Evolutionary conservation across 2,797 vertebrate species (phyloP), one percentile per base, ranked within the genome.

Genomic region (Triplophysa bombifrons): DNA sequence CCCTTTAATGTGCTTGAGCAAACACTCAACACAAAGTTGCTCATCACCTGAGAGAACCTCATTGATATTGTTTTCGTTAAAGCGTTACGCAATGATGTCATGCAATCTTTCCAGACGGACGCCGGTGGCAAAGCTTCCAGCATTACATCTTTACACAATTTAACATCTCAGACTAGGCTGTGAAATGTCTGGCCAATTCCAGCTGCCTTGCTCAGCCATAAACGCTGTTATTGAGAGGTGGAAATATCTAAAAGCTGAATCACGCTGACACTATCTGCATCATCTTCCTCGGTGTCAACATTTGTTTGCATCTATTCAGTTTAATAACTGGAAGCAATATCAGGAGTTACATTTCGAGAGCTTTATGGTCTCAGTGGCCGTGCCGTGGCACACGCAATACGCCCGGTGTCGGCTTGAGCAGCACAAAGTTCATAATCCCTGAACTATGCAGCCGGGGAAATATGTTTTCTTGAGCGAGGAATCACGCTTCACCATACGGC

Each of bases 211-310:
- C 66, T 76, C 20, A 38, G 65, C 20, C 16, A 30, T 76, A 76
- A 81, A 60, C 55, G 66, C 67, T 71, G 58, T 72, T 81, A 76
- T 71, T 80, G 70, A 34, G 41, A 73, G 34, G 80, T 71, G 73
- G 50, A 73, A 78, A 78, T 20, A 72, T 51, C 27, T 66, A 46
- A 72, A 75, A 78, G 74, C 30, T 65, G 58, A 53, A 60, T 63
- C 64, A 55, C 69, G 70, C 80, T 77, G 61, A 78, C 67, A 64
- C 69, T 30, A 41, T 72, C 66, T 55, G 72, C 53, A 44, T 58
- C 38, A 41, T 53, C 51, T 76, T 38, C 11, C 67, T 72, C 17
- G 14, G 38, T 50, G 67, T 65, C 38, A 74, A 56, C 19, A 67
- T 67, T 67, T 38, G 22, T 34, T 44, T 20, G 53, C 20, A 46